Evolutionary conservation across 2,888 invertebrate genomes (phyloP).

Genomic region (Resseliella maxima): DNA sequence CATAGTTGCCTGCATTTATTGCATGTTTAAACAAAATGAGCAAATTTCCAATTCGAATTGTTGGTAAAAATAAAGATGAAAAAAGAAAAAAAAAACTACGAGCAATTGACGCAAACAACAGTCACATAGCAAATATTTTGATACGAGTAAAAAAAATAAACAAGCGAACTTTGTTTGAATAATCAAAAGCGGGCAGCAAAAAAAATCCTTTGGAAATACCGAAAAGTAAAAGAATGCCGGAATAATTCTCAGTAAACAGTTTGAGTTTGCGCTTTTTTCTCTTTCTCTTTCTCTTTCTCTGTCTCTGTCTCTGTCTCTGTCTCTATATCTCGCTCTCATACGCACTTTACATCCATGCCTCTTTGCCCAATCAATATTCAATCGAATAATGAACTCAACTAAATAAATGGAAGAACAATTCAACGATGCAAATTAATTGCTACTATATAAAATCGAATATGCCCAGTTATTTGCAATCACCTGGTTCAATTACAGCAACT

Average conservation of each 20-base stretch:
- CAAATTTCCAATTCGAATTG: not conserved
- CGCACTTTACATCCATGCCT: no score
- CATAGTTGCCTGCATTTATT: conserved; percentile 3
- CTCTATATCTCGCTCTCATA: not conserved
- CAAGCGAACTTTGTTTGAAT: conserved; percentile 4
- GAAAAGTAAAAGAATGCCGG: not conserved
- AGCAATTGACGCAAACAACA: not conserved
- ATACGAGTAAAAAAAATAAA: not conserved
- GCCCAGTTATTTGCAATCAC: conserved; percentile 28
- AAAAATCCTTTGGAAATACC: not conserved
- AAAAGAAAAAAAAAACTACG: not conserved
- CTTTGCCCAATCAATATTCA: not conserved
- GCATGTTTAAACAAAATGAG: conserved; percentile 39
- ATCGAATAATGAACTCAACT: conserved; percentile 5
- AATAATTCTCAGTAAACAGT: not conserved
- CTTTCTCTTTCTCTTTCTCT: no score
- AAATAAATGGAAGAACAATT: not conserved
- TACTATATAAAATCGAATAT: not conserved
- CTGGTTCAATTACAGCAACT: conserved; percentile 23
- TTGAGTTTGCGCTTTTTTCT: not conserved
- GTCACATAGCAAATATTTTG: conserved; percentile 15
- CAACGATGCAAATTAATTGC: conserved; percentile 44
- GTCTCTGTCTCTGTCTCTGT: no score
- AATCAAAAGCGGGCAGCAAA: not conserved
- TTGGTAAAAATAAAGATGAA: not conserved